Base-by-base conservation (phyloP, 2,888 invertebrate genomes). In the Drosophila infuscata region DNA sequence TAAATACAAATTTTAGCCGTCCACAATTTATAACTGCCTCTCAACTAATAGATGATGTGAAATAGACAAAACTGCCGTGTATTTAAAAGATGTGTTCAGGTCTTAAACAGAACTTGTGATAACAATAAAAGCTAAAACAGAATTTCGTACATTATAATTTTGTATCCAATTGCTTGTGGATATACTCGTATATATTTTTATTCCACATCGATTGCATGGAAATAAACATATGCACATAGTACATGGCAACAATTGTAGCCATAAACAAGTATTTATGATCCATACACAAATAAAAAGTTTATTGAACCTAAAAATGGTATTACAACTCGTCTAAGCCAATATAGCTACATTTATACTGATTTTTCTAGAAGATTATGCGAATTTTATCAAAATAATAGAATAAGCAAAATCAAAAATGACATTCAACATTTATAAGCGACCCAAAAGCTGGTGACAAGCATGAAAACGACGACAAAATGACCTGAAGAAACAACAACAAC, bases 401-500 rank as follows among this genome's bases (percentile, higher is more conserved):
- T 38, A 81, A 66, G 59, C 73, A 73, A 77, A 88, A 79, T 79
- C 82, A 80, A 86, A 79, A 82, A 67, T 66, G 70, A 36, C 69
- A 86, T 86, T 82, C 78, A 88, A 86, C 88, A 88, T 88, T 80
- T 80, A 86, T 80, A 82, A 85, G 81, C 63, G 86, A 64, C 65
- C 41, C 53, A 63, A 79, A 80, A 70, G 65, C 57, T 66, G 82
- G 60, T 72, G 70, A 81, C 82, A 79, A 70, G 57, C 52, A 69
- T 69, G 76, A 75, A 70, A 76, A 69, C 61, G 66, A 61, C 20
- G 58, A 64, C 58, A 59, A 65, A 64, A 71, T 54, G 59, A 60
- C 63, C 61, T 63, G 15, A 51, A 15, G 43, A 56, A 60, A 30
- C 49, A 43, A 46, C 35, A 59, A 48, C 20, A 25, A 25, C 25